Conservation (phyloP, 2,797 vertebrate species). For the Chrosomus eos region DNA sequence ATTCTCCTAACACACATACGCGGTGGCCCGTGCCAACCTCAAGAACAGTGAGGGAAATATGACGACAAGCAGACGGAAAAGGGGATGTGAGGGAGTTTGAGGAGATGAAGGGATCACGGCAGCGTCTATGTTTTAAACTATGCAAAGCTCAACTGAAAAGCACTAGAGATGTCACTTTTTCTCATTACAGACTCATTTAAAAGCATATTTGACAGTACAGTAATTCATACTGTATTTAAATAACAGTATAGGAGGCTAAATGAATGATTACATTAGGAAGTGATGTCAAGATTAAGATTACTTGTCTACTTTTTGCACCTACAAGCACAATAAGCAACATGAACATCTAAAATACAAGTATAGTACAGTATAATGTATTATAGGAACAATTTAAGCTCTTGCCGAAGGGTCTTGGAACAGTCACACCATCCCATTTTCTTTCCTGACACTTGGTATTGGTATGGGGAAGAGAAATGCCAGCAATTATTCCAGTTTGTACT, state of each 20-base stretch:
- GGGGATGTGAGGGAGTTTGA: slow-evolving; percentile 14
- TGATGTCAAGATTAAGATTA: neutral
- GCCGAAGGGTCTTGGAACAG: neutral
- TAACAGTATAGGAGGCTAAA: neutral
- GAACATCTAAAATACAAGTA: neutral
- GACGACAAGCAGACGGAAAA: slow-evolving; percentile 2
- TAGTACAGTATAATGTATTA: neutral
- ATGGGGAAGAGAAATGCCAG: slow-evolving; percentile 13
- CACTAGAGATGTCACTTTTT: neutral
- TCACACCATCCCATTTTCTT: neutral
- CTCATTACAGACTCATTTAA: neutral
- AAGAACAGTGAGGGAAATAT: slow-evolving; percentile 2
- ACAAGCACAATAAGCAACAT: neutral
- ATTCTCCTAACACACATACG: slow-evolving; percentile 76
- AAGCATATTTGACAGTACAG: neutral
- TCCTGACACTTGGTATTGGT: neutral
- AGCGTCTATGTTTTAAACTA: neutral
- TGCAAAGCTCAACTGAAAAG: slow-evolving; percentile 20
- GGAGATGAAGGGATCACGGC: slow-evolving; percentile 6
- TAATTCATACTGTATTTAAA: neutral
- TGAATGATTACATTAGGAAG: neutral
- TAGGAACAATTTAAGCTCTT: neutral
- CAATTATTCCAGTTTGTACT: slow-evolving; percentile 12
- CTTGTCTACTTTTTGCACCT: neutral
- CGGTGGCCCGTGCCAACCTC: slow-evolving; percentile 35